A percentile compares a stretch with the other conserved stretches of the same genome.
Evolutionary conservation across 2,888 invertebrate species (phyloP).

Genomic region (Conchocele bisecta): DNA sequence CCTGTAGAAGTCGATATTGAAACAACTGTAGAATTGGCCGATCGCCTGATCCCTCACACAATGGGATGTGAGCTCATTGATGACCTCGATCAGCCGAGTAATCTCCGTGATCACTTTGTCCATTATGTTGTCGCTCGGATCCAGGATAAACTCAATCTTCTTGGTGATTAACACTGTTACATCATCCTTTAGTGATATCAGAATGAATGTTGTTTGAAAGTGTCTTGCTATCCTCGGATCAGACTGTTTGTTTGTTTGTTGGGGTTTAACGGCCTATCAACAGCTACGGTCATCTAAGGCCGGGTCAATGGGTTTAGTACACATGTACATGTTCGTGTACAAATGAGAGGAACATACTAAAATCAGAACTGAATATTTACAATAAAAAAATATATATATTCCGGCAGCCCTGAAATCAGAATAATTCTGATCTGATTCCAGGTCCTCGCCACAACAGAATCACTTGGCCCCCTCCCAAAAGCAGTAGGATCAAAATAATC

Average conservation of each 20-base stretch:
- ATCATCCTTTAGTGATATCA: constrained; percentile 64
- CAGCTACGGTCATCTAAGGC: too few species aligned
- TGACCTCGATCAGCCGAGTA: constrained; percentile 62
- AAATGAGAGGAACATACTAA: neutral
- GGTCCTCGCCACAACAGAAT: too few species aligned
- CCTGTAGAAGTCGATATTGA: constrained; percentile 77
- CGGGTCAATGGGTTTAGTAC: too few species aligned
- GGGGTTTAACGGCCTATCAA: too few species aligned
- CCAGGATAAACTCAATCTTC: constrained; percentile 54
- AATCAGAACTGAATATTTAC: too few species aligned
- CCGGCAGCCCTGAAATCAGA: too few species aligned
- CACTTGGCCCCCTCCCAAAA: too few species aligned
- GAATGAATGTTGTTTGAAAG: neutral
- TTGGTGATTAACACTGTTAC: constrained; percentile 63
- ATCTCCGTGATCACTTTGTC: constrained; percentile 74
- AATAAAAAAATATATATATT: too few species aligned
- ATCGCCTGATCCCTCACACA: constrained; percentile 69
- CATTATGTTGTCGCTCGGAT: constrained; percentile 60
- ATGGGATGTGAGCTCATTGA: constrained; percentile 61
- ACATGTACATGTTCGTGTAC: too few species aligned
- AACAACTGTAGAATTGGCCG: constrained; percentile 66
- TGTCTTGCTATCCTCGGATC: neutral
- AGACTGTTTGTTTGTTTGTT: too few species aligned
- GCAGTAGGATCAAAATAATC: too few species aligned
- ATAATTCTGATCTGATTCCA: too few species aligned